A percentile compares a stretch with the other conserved stretches of the same genome.
Evolutionary conservation across 2,888 invertebrate species (phyloP).

Genomic region (Steinernema scapterisci): DNA sequence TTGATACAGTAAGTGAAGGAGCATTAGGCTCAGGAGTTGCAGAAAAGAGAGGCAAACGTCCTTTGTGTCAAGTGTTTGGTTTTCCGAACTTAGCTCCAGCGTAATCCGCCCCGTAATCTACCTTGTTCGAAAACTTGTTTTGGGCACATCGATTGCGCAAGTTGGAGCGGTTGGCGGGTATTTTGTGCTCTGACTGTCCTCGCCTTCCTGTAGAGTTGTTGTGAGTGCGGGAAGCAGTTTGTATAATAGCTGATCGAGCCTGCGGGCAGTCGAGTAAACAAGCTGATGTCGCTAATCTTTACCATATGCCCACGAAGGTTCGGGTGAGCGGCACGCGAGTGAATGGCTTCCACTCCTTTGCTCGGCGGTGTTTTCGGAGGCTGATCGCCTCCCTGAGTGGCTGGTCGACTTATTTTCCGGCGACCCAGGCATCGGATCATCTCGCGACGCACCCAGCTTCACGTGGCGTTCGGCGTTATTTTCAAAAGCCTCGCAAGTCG

Average conservation of each 20-base stretch:
- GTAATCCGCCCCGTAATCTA: slow-evolving; percentile 19
- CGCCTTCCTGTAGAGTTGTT: slow-evolving; percentile 1
- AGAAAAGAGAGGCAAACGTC: too few species aligned
- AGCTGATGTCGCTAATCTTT: neutral
- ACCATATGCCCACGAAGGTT: neutral
- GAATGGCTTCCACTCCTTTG: neutral
- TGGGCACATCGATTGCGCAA: slow-evolving; percentile 24
- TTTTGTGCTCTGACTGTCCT: neutral
- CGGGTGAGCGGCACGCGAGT: slow-evolving; percentile 10
- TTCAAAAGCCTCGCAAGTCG: neutral
- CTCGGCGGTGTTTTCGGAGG: neutral
- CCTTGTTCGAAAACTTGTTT: neutral
- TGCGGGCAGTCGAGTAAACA: slow-evolving; percentile 17
- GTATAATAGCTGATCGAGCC: neutral
- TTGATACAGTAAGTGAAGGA: too few species aligned
- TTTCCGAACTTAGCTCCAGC: slow-evolving; percentile 12
- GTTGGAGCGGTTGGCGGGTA: slow-evolving; percentile 17
- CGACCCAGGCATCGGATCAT: neutral
- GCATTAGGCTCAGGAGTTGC: too few species aligned
- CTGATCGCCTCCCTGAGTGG: neutral
- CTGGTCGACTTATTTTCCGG: neutral
- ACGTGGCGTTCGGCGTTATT: neutral
- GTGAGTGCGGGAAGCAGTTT: neutral
- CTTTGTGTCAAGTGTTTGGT: neutral
- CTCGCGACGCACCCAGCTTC: neutral